Percentiles rank a stretch among this genome's conserved stretches.
Evolutionary conservation across 2,888 invertebrate genomes (phyloP).

Genomic region (Drosophila testacea): DNA sequence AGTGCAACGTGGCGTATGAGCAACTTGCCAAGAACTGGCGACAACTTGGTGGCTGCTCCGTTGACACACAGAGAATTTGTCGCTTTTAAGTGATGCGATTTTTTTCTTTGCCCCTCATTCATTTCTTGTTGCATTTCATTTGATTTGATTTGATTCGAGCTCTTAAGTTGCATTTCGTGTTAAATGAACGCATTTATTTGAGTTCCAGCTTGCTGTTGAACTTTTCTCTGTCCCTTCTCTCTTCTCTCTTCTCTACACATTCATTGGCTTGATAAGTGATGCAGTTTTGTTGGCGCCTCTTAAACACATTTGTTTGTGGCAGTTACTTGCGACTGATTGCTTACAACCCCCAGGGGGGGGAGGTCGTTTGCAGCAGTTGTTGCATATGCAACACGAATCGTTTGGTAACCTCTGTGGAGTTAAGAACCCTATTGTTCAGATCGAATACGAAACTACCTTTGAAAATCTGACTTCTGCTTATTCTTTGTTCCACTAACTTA

Average conservation of each 20-base stretch:
- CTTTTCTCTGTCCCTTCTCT: background rate
- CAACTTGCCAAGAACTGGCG: constrained; percentile 62
- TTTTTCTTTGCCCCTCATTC: constrained; percentile 13
- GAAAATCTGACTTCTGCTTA: no score
- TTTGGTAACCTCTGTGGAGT: background rate
- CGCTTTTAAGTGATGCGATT: constrained; percentile 65
- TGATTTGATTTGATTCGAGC: constrained; percentile 72
- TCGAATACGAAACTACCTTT: background rate
- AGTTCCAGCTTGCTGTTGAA: constrained; percentile 31
- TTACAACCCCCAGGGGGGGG: constrained; percentile 7
- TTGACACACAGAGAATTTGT: constrained; percentile 75
- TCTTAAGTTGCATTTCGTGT: constrained; percentile 75
- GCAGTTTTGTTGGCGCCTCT: constrained; percentile 27
- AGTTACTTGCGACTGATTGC: constrained; percentile 55
- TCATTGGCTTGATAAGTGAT: constrained; percentile 76
- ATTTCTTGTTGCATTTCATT: constrained; percentile 26
- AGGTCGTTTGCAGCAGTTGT: background rate
- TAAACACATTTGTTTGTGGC: constrained; percentile 46
- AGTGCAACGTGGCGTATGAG: constrained; percentile 83
- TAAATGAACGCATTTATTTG: constrained; percentile 80
- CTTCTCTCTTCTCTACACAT: background rate
- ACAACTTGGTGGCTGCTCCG: constrained; percentile 48
- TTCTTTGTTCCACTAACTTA: no score
- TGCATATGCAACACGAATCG: constrained; percentile 8
- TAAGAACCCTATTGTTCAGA: background rate